Base-by-base conservation (phyloP, 2,113 vertebrate species). In the Nothocercus julius region DNA sequence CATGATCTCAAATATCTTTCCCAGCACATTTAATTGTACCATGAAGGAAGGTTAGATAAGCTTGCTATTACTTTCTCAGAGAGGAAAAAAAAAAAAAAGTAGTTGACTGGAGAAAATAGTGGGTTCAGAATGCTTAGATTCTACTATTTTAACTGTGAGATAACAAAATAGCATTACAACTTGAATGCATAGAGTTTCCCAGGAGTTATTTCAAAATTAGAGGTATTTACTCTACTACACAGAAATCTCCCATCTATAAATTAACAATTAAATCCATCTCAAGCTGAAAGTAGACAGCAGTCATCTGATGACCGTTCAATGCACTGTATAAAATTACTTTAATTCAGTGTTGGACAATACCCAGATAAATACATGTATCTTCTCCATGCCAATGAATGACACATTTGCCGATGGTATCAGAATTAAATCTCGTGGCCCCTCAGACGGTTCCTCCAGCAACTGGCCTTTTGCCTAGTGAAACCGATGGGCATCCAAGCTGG, bases 381-480 rank as follows among this genome's bases (percentile, higher is more conserved):
- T 91, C 10, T 22, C 49, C 30, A 77, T 16, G 7, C 67, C 9
- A 4, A 2, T 40, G 66, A 84, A 34, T 2, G 21, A 83, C 75
- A 85, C 8, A 58, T 85, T 73, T 66, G 69, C 30, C 85, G 67
- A 56, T 58, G 30, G 27, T n/a, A 66, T 82, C 69, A 64, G 51
- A 40, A 44, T 77, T 63, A 85, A 80, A 77, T 92, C 61, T 59
- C 63, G 54, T 32, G 75, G 86, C 45, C 51, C 25, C 25, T 92
- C 69, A 72, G 67, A 85, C 14, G 87, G 34, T 7, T 92, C 45
- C 56, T 92, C 61, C 32, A 86, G 90, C 16, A 92, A 42, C 6
- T 88, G 92, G 88, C 64, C 21, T 90, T 90, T 90, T 92, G 83
- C 86, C 92, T 78, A 34, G 19, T 56, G 56, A 92, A 93, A 90